Evolutionary conservation across 2,113 vertebrate species (phyloP).

Genomic region (Brevimyrus niger): DNA sequence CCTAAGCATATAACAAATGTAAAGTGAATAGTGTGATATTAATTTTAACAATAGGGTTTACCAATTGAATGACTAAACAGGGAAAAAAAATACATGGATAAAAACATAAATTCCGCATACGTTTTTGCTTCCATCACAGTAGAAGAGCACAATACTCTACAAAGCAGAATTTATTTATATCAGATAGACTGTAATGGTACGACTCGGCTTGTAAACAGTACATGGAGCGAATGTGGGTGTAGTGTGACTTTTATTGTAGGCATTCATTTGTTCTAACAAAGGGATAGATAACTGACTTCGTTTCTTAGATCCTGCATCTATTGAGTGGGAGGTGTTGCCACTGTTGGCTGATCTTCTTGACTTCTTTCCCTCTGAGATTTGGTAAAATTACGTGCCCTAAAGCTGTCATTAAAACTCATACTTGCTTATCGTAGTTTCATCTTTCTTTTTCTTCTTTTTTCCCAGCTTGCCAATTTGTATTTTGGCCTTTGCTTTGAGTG

Average conservation of each 20-base stretch:
- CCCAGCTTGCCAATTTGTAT: not conserved
- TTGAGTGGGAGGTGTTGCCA: constrained; percentile 13
- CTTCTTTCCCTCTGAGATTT: constrained; percentile 12
- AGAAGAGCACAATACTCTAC: not conserved
- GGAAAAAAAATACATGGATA: not conserved
- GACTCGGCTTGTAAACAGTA: not conserved
- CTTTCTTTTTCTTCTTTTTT: not conserved
- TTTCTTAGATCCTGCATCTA: constrained; percentile 9
- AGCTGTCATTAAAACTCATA: constrained; percentile 15
- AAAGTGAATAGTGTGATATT: not conserved
- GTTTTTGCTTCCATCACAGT: not conserved
- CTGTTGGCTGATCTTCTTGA: constrained; percentile 3
- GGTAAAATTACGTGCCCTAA: constrained; percentile 8
- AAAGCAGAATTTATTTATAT: not conserved
- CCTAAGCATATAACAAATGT: not conserved
- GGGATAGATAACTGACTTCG: constrained; percentile 2
- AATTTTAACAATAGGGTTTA: not conserved
- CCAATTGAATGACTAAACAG: not conserved
- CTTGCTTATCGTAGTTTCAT: constrained; percentile 5
- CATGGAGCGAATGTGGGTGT: not conserved
- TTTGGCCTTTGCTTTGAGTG: constrained; percentile 10
- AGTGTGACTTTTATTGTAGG: not conserved
- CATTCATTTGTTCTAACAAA: constrained; percentile 11
- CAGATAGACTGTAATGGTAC: not conserved
- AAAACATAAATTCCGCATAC: not conserved